These are phyloP conservation scores for Cyaniris semiargus DNA, from an alignment of 2,888 invertebrate species.

Conservation along the genomic window DNA sequence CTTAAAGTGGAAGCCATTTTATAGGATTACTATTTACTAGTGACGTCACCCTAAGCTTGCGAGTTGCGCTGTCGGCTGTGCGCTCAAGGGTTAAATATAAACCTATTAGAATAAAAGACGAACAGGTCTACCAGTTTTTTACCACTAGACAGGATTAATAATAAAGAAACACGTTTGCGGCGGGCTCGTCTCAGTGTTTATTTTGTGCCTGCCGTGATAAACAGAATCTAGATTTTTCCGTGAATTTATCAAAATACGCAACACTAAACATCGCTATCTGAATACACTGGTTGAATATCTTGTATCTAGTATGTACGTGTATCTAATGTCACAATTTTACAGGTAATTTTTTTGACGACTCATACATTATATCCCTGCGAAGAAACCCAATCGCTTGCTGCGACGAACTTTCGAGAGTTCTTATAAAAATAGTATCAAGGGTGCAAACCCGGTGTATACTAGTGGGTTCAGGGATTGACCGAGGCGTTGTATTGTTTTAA, in stretches of 20 bases:
- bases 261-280: not conserved
- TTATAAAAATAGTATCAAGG: constrained; percentile 73
- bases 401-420: constrained; percentile 61
- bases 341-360: constrained; percentile 55
- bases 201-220: not conserved
- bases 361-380: constrained; percentile 54
- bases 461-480: constrained; percentile 63
- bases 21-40: not conserved
- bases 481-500: constrained; percentile 50
- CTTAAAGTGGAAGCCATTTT: constrained; percentile 10
- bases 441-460: constrained; percentile 67
- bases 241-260: not conserved
- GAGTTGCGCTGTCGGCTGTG: not conserved
- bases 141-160: not conserved
- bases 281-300: constrained; percentile 7
- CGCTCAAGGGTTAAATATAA: constrained; percentile 7
- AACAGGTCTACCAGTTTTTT: not conserved
- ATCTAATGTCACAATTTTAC: constrained; percentile 47
- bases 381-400: constrained; percentile 63
- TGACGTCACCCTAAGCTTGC: not conserved
- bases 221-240: not conserved
- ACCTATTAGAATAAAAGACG: not conserved
- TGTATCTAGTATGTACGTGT: not conserved
- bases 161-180: not conserved
- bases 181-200: not conserved